Percentiles rank a stretch among this genome's conserved stretches.
phyloP scores from a whole-genome alignment of 2,113 vertebrate genomes.

The Cheirogaleus medius region DNA sequence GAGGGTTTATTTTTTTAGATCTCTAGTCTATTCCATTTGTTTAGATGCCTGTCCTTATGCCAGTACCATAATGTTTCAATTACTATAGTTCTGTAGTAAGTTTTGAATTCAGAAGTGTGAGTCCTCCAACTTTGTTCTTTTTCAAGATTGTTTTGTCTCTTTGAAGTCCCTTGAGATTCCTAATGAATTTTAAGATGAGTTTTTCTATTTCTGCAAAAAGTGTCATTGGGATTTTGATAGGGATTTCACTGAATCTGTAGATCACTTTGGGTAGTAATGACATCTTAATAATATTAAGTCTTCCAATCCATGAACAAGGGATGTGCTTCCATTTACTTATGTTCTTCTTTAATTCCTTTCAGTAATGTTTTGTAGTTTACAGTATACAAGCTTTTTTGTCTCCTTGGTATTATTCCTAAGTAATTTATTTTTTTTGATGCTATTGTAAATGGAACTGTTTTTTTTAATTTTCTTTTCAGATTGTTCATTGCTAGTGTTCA shows the following conservation, averaged over 20 bases:
- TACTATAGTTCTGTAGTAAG: not conserved
- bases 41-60: not conserved
- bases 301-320: not conserved
- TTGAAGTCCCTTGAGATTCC: not conserved
- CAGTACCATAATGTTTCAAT: not conserved
- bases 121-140: not conserved
- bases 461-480: constrained; percentile 22
- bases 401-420: not conserved
- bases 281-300: not conserved
- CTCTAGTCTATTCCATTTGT: not conserved
- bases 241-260: not conserved
- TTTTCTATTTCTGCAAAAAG: not conserved
- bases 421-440: constrained; percentile 2
- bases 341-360: not conserved
- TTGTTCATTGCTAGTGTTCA: not conserved
- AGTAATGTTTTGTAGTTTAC: not conserved
- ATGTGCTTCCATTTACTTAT: not conserved
- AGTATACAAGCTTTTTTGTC: not conserved
- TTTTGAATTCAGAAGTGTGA: not conserved
- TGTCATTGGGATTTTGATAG: not conserved
- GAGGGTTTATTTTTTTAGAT: not conserved
- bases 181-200: not conserved
- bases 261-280: not conserved
- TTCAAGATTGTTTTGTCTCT: not conserved
- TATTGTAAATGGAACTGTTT: not conserved